Percentiles rank a stretch among this genome's conserved stretches.
Evolutionary conservation across 2,888 invertebrate genomes (phyloP).

Genomic region (Melitaea athalia): DNA sequence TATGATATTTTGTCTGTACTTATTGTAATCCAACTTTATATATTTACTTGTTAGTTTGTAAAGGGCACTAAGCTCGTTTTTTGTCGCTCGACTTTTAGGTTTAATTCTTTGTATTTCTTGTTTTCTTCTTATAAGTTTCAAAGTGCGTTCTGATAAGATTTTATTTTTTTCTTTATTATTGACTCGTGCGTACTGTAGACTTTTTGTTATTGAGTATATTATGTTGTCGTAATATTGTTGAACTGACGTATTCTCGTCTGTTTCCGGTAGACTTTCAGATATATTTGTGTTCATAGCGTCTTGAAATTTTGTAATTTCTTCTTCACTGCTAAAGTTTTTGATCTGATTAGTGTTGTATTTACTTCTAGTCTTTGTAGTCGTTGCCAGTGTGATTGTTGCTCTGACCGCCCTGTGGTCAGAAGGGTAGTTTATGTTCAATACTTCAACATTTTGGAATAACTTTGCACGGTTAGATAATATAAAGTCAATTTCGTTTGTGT

Average conservation of each 20-base stretch:
- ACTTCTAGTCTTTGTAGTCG: constrained; percentile 11
- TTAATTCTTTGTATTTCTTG: constrained; percentile 25
- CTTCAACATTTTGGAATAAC: constrained; percentile 22
- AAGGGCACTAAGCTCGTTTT: constrained; percentile 28
- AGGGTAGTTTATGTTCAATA: constrained; percentile 25
- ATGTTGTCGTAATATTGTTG: constrained; percentile 12
- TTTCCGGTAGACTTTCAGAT: neutral
- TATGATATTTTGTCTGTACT: constrained; percentile 25
- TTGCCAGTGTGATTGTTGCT: constrained; percentile 12
- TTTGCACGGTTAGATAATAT: constrained; percentile 24
- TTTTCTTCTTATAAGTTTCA: constrained; percentile 19
- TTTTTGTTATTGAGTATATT: constrained; percentile 9
- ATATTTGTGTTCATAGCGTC: constrained; percentile 1
- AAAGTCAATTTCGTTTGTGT: constrained; percentile 34
- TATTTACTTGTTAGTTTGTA: constrained; percentile 30
- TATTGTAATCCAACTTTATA: constrained; percentile 29
- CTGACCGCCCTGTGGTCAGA: constrained; percentile 29
- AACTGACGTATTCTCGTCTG: constrained; percentile 23
- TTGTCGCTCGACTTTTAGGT: constrained; percentile 29
- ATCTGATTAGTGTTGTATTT: constrained; percentile 13
- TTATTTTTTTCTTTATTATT: constrained; percentile 16
- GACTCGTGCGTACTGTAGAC: constrained; percentile 7
- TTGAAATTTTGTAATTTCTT: constrained; percentile 15
- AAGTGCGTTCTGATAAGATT: constrained; percentile 17
- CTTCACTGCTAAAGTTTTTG: constrained; percentile 3